These are phyloP conservation scores for Pseudoatta argentina DNA, from an alignment of 1,140 invertebrate genomes.

Conservation along the genomic window DNA sequence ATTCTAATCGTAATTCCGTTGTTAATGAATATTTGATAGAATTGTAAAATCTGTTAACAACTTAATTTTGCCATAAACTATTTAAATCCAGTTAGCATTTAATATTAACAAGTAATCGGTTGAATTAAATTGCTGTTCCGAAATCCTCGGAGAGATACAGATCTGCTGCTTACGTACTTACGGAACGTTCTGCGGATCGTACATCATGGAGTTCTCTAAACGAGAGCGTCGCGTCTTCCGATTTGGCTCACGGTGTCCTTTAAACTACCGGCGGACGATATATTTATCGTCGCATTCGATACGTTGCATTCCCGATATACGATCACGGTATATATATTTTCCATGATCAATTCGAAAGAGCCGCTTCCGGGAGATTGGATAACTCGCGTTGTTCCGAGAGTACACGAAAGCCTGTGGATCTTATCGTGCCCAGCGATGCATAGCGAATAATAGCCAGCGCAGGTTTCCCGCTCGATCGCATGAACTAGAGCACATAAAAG, in stretches of 20 bases:
- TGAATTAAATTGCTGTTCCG: slow-evolving; percentile 31
- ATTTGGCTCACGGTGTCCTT: slow-evolving; percentile 43
- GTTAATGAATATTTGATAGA: not conserved
- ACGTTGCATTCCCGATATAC: slow-evolving; percentile 49
- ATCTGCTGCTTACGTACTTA: slow-evolving; percentile 32
- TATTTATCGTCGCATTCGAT: slow-evolving; percentile 56
- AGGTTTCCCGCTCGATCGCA: slow-evolving; percentile 63
- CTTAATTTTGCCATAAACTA: not conserved
- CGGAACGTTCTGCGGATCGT: slow-evolving; percentile 23
- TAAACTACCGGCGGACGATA: slow-evolving; percentile 48
- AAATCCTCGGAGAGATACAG: slow-evolving; percentile 22
- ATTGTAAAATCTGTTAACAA: slow-evolving; percentile 4
- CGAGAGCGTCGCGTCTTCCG: slow-evolving; percentile 35
- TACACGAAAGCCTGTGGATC: slow-evolving; percentile 64
- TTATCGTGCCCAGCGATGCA: slow-evolving; percentile 69
- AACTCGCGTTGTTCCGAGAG: slow-evolving; percentile 72
- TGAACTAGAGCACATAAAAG: slow-evolving; percentile 25
- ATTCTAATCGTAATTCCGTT: not conserved
- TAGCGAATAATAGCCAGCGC: slow-evolving; percentile 64
- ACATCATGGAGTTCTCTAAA: slow-evolving; percentile 36
- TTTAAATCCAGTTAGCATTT: not conserved
- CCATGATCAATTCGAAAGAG: slow-evolving; percentile 67
- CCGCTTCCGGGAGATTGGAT: slow-evolving; percentile 71
- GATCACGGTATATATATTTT: slow-evolving; percentile 41
- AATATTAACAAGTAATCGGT: slow-evolving; percentile 22